These are phyloP conservation scores for Neodiprion virginianus DNA, from an alignment of 1,140 invertebrate species.

Conservation along the genomic window DNA sequence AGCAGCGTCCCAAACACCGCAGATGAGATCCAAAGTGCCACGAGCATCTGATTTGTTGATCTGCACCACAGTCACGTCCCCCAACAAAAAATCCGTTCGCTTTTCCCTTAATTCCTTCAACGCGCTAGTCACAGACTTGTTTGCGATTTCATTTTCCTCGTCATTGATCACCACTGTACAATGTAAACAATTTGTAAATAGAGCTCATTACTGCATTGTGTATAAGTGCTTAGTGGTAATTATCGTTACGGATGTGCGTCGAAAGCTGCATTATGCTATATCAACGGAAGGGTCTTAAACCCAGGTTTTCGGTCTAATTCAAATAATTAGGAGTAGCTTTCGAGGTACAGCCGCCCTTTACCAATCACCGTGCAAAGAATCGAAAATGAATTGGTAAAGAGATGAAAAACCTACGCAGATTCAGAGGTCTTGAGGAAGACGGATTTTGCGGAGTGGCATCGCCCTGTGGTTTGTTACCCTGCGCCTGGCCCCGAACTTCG, in stretches of 20 bases:
- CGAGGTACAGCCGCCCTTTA: no score
- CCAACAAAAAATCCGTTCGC: constrained; percentile 38
- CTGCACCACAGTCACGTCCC: constrained; percentile 39
- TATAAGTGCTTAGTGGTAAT: no score
- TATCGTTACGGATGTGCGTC: no score
- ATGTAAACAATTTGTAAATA: no score
- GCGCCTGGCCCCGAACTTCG: neutral
- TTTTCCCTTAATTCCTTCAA: constrained; percentile 43
- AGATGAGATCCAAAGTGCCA: constrained; percentile 42
- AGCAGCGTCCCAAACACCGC: constrained; percentile 43
- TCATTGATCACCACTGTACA: constrained; percentile 53
- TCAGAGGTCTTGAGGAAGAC: constrained; percentile 39
- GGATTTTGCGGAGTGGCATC: neutral
- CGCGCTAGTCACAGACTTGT: constrained; percentile 46
- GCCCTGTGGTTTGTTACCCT: neutral
- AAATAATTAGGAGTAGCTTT: no score
- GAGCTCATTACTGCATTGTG: no score
- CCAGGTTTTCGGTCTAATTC: no score
- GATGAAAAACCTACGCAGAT: constrained; percentile 44
- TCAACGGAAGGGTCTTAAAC: no score
- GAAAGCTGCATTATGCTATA: no score
- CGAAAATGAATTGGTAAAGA: neutral
- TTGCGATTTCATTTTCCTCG: constrained; percentile 42
- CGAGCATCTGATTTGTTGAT: constrained; percentile 43
- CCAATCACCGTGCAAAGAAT: no score